Evolutionary conservation across 2,113 vertebrate genomes (phyloP), one percentile per base, ranked within the genome.

Genomic region (Columba janthina): DNA sequence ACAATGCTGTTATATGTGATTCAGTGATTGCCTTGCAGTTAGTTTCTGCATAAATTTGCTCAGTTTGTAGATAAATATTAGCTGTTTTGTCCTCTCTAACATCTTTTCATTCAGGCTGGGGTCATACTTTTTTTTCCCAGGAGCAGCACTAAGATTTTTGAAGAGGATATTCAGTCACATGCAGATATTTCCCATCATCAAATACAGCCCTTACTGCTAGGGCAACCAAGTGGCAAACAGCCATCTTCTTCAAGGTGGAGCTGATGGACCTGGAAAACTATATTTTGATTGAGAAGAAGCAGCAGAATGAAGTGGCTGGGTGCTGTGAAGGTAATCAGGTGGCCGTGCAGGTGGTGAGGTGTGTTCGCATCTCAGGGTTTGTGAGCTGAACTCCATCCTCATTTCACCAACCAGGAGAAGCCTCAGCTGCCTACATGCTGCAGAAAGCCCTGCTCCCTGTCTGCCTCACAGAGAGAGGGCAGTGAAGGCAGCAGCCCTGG

Each of bases 301-400:
- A 1, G 6, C 1, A 2, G 75, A 76, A 46, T 1, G 2, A 73
- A 51, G 44, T 4, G 65, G 4, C 3, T 69, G 62, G 32, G 21
- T 53, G 8, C 22, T 70, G 12, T 40, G 51, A 85, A 80, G 31
- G 17, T 29, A 31, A 57, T 8, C 10, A 11, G 21, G 31, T 71
- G 40, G 16, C 31, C 60, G 44, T 54, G 51, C 15, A 5, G 44
- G 44, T 20, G 38, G 9, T 0, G 5, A 36, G 58, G 19, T 51
- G 32, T 36, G 9, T 12, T 4, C 1, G 25, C 15, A 88, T 24
- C 26, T 36, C 0, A 0, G n/a, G 7, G 15, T 46, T 73, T 5
- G 0, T 31, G 67, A 85, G 6, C 22, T 80, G 42, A 64, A 6
- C 51, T 85, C 25, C 46, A 54, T 11, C 6, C 15, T 58, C 7